Base-by-base conservation (phyloP, 2,113 vertebrate species). In the Pollimyrus isidori region DNA sequence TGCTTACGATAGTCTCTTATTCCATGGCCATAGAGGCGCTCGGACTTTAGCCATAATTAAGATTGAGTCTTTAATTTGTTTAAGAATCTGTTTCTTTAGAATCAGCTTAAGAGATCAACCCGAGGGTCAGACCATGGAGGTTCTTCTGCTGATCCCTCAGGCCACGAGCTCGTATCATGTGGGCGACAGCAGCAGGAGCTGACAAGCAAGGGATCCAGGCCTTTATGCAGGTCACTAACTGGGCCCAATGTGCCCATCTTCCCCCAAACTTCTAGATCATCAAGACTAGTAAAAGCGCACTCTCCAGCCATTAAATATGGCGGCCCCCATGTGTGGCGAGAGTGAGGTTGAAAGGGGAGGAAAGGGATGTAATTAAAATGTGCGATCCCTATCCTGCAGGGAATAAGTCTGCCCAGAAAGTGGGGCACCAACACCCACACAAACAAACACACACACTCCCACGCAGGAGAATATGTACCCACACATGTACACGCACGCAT, bases 101-200 rank as follows among this genome's bases (percentile, higher is more conserved):
- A 86, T 53, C 85, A 35, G 49, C 50, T 86, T 86, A 56, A 86
- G 15, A 86, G 85, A 53, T 86, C 85, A 86, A 19, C 11, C n/a
- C 0, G 10, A 86, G 45, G 84, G 45, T 52, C 84, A 26, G 49
- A 4, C 13, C 3, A 86, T 23, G 85, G 45, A 52, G 45, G 73
- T 49, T 21, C 42, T 85, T 30, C 62, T 69, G 26, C 62, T 30
- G 62, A 69, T 11, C 45, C 82, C 82, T 42, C 82, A 48, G 82
- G 82, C 30, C 35, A 13, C 26, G 9, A 48, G 19, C 23, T 85
- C 10, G 21, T 49, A 1, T 42, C 13, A 17, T 30, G 26, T 69
- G 62, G n/a, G 7, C 13, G 62, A n/a, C 58, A 62, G 7, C 7
- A 7, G 58, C 58, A 62, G 23, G 69, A 35, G 35, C 30, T 35